Evolutionary conservation across 2,888 invertebrate species (phyloP).

Genomic region (Polyommatus iphigenia): DNA sequence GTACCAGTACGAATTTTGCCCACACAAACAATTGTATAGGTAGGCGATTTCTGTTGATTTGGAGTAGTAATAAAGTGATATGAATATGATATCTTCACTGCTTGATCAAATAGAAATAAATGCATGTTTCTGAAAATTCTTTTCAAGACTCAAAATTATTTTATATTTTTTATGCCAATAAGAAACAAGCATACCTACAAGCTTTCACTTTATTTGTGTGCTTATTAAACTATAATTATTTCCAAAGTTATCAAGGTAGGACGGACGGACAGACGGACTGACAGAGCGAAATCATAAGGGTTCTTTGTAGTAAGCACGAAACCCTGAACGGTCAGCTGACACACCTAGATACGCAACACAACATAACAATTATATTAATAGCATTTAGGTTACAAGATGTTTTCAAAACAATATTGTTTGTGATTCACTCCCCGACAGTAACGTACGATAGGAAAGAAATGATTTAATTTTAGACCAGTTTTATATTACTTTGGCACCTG

Average conservation of each 20-base stretch:
- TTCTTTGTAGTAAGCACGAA: no score
- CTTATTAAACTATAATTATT: no score
- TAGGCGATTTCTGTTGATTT: not conserved
- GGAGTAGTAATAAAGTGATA: not conserved
- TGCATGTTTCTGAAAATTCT: no score
- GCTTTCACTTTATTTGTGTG: no score
- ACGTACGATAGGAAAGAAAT: not conserved
- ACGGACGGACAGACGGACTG: not conserved
- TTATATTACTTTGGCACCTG: constrained; percentile 22
- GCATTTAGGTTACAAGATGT: not conserved
- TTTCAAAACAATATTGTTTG: not conserved
- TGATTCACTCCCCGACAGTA: constrained; percentile 13
- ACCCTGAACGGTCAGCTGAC: no score
- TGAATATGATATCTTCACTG: no score
- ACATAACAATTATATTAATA: not conserved
- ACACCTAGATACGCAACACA: no score
- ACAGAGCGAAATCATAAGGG: not conserved
- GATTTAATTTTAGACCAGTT: constrained; percentile 8
- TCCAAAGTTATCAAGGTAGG: no score
- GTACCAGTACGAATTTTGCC: not conserved
- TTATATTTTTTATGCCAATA: no score
- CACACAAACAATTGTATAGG: not conserved
- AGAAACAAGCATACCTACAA: no score
- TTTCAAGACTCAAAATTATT: no score
- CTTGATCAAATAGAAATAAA: no score